Conservation (phyloP, 2,888 invertebrate genomes). For the Saturnia japonica region DNA sequence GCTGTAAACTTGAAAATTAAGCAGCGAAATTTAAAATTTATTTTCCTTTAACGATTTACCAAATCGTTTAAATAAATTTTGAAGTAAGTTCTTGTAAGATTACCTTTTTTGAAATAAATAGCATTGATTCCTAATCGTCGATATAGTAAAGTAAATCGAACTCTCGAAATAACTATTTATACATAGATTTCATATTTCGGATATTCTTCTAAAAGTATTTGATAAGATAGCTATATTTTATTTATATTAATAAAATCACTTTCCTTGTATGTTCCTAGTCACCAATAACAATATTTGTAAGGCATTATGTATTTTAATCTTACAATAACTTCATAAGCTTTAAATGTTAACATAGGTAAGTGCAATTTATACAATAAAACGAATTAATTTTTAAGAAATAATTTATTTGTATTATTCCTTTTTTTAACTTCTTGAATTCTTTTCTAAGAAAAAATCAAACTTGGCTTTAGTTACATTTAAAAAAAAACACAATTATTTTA, state of each 20-base stretch:
- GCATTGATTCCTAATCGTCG: too few species aligned
- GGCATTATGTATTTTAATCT: not conserved
- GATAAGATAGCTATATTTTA: not conserved
- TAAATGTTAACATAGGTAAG: conserved; percentile 6
- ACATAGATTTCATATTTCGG: not conserved
- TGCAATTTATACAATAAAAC: conserved; percentile 60
- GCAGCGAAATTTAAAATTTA: too few species aligned
- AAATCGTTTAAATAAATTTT: too few species aligned
- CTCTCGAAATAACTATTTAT: too few species aligned
- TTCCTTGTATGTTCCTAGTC: conserved; percentile 20
- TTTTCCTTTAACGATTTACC: too few species aligned
- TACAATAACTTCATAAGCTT: conserved; percentile 5
- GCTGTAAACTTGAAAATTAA: too few species aligned
- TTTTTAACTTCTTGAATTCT: conserved; percentile 76
- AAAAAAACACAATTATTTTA: conserved; percentile 78
- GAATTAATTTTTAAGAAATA: conserved; percentile 73
- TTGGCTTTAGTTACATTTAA: conserved; percentile 79
- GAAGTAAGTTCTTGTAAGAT: too few species aligned
- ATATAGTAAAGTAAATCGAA: too few species aligned
- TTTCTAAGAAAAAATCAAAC: conserved; percentile 79
- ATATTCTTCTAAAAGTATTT: not conserved
- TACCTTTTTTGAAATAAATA: too few species aligned
- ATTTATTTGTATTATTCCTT: conserved; percentile 79
- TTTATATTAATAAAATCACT: not conserved
- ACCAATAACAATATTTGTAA: conserved; percentile 16